Evolutionary conservation across 92 coral and sea anemone species (phyloP).

Genomic region (Umimayanthus kanabou): DNA sequence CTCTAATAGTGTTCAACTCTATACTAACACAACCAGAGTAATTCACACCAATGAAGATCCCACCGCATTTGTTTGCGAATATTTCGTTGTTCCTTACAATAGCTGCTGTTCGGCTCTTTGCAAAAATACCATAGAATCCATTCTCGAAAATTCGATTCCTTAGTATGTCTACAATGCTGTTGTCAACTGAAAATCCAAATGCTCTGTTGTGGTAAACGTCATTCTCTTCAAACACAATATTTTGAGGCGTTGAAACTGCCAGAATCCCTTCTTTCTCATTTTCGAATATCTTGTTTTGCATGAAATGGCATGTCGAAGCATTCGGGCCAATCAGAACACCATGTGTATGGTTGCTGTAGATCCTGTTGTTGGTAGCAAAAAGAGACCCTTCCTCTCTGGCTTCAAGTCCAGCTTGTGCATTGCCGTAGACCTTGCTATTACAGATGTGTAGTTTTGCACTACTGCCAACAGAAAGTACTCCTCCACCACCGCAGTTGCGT

Average conservation of each 20-base stretch:
- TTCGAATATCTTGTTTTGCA: no score
- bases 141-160: conserved; percentile 10
- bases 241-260: no score
- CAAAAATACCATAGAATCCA: no score
- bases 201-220: conserved; percentile 67
- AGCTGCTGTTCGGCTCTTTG: no score
- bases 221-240: conserved; percentile 17
- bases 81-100: no score
- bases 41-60: conserved; percentile 43
- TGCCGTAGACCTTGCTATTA: conserved; percentile 56
- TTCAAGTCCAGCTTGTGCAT: conserved; percentile 68
- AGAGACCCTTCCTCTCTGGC: conserved; percentile 64
- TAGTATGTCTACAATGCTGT: background rate
- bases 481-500: conserved; percentile 30
- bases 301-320: conserved; percentile 43
- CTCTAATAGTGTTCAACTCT: conserved; percentile 61
- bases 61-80: no score
- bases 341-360: conserved; percentile 51
- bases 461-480: conserved; percentile 41
- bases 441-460: conserved; percentile 33
- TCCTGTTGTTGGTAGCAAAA: conserved; percentile 49
- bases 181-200: conserved; percentile 63
- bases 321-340: conserved; percentile 62
- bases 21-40: conserved; percentile 53
- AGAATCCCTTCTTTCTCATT: no score